Evolutionary conservation across 2,888 invertebrate species (phyloP).

Genomic region (Sialis lutaria): DNA sequence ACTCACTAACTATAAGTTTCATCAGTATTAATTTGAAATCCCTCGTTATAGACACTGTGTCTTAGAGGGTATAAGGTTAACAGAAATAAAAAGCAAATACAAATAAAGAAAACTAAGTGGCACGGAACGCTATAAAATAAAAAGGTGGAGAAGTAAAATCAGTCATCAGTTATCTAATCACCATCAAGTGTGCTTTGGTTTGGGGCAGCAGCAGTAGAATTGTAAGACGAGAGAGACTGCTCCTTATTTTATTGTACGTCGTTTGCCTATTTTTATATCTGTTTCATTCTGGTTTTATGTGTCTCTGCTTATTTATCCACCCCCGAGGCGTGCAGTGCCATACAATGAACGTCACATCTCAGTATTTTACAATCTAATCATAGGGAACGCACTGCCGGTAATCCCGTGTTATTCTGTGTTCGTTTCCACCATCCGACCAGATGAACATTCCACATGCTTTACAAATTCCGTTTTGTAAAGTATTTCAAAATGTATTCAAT

Average conservation of each 20-base stretch:
- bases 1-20: no score
- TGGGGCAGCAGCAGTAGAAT: no score
- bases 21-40: no score
- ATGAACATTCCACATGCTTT: background rate
- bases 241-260: slow-evolving; percentile 20
- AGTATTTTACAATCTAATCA: slow-evolving; percentile 36
- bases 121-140: no score
- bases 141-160: no score
- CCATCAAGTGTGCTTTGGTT: no score
- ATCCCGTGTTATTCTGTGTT: slow-evolving; percentile 30
- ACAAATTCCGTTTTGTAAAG: background rate
- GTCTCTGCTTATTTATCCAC: slow-evolving; percentile 27
- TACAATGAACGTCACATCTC: slow-evolving; percentile 24
- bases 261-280: slow-evolving; percentile 30
- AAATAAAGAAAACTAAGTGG: no score
- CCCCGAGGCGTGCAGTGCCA: slow-evolving; percentile 15
- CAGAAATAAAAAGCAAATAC: no score
- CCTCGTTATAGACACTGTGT: no score
- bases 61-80: no score
- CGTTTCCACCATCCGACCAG: slow-evolving; percentile 16
- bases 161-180: no score
- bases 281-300: slow-evolving; percentile 30
- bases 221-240: background rate
- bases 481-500: no score
- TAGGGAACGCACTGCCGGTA: slow-evolving; percentile 31